Evolutionary conservation across 2,797 vertebrate species (phyloP).

Genomic region (Octomys mimax): DNA sequence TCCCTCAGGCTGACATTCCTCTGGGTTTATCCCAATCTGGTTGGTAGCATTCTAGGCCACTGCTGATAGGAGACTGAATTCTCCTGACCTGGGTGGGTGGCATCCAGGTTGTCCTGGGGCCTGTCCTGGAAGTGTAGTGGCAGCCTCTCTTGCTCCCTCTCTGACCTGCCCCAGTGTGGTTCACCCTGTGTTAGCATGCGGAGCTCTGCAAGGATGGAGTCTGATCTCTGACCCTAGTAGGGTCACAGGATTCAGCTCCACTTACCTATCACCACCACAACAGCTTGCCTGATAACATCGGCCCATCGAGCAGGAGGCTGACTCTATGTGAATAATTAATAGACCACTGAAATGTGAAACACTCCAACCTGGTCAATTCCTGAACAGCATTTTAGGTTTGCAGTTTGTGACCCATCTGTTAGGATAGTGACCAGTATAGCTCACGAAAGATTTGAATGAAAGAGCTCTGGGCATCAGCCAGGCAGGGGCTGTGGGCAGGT

Average conservation of each 20-base stretch:
- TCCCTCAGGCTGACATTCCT: not conserved
- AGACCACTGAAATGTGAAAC: not conserved
- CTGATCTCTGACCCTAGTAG: not conserved
- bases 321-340: constrained; percentile 73
- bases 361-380: not conserved
- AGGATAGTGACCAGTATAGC: not conserved
- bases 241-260: not conserved
- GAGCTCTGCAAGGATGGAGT: not conserved
- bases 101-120: not conserved
- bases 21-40: not conserved
- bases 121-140: not conserved
- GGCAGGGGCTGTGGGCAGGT: not conserved
- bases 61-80: not conserved
- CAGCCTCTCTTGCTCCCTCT: not conserved
- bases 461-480: not conserved
- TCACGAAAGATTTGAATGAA: not conserved
- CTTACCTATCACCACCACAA: constrained; percentile 65
- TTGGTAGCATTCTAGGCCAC: not conserved
- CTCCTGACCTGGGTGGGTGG: not conserved
- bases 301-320: not conserved
- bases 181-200: fast-evolving
- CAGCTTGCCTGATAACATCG: constrained; percentile 52
- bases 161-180: not conserved
- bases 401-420: not conserved
- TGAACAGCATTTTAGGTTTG: not conserved